These are phyloP conservation scores for Pelobates fuscus DNA, from an alignment of 2,113 vertebrate genomes.

Conservation along the genomic window DNA sequence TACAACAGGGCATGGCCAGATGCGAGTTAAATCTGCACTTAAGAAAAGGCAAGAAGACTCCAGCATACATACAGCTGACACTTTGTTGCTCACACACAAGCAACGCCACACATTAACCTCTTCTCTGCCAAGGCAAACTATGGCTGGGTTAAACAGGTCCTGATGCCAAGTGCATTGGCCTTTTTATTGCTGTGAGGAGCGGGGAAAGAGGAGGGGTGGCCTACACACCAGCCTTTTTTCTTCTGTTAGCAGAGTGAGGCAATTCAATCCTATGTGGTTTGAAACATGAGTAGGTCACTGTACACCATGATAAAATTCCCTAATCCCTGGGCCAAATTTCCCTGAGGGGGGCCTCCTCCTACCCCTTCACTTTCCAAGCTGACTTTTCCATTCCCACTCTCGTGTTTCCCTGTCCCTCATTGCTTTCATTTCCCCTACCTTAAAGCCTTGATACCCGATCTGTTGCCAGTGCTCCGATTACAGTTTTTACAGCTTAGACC, in stretches of 20 bases:
- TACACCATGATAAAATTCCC: conserved; percentile 98
- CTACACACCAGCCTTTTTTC: conserved; percentile 76
- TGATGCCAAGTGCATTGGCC: conserved; percentile 53
- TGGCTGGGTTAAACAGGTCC: conserved; percentile 21
- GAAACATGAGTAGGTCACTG: conserved; percentile 97
- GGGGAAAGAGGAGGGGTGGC: conserved; percentile 64
- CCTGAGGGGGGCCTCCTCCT: conserved; percentile 82
- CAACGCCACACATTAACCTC: conserved; percentile 5
- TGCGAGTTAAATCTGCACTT: no score
- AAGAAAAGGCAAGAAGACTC: no score
- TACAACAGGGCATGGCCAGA: no score
- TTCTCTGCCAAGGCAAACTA: neutral
- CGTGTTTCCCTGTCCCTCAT: conserved; percentile 72
- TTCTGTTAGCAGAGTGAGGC: conserved; percentile 84
- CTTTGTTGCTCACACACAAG: neutral
- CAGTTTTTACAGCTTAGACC: conserved; percentile 99
- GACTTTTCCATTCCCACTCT: conserved; percentile 88
- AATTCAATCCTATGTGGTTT: conserved; percentile 82
- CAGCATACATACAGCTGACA: no score
- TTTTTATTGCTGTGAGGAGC: conserved; percentile 68
- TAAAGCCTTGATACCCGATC: conserved; percentile 98
- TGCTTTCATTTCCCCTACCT: conserved; percentile 94
- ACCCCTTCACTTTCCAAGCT: conserved; percentile 82
- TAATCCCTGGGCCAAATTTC: conserved; percentile 95
- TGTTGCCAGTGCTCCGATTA: conserved; percentile 84